A percentile compares a stretch with the other conserved stretches of the same genome.
Conservation (phyloP, 2,113 vertebrate species). For the Brienomyrus longianalis region DNA sequence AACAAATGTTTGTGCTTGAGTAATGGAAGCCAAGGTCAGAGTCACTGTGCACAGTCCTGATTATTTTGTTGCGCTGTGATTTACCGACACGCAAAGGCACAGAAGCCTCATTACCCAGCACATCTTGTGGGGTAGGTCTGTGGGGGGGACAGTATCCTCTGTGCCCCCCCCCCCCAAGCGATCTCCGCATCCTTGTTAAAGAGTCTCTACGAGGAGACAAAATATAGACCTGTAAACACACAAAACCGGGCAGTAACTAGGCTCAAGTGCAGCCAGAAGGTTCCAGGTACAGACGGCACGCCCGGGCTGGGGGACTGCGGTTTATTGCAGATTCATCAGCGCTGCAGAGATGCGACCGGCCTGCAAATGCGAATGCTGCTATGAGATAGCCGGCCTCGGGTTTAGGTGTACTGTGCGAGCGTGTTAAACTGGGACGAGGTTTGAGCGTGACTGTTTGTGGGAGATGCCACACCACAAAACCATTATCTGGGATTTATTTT, state of each 20-base stretch:
- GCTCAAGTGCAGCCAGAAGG: not conserved
- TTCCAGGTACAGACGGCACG: not conserved
- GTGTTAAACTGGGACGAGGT: not conserved
- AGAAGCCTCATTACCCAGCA: conserved; percentile 8
- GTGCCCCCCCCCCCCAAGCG: not conserved
- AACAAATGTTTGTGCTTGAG: not conserved
- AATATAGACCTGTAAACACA: not conserved
- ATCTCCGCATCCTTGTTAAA: not conserved
- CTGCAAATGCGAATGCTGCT: not conserved
- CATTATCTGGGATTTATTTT: not conserved
- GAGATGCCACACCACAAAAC: not conserved
- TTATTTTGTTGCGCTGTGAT: not conserved
- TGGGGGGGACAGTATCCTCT: not conserved
- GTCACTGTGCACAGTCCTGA: not conserved
- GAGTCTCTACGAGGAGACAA: not conserved
- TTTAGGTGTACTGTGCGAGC: not conserved
- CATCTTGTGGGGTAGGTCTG: not conserved
- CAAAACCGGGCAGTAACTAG: not conserved
- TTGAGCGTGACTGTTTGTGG: not conserved
- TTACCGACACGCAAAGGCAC: not conserved
- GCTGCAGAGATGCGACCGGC: not conserved
- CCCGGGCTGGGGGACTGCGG: not conserved
- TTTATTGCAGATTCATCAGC: not conserved
- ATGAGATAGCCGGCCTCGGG: not conserved
- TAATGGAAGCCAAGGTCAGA: conserved; percentile 4